These are phyloP conservation scores for Hippocampus comes DNA, from an alignment of 2,113 vertebrate genomes.

Conservation along the genomic window DNA sequence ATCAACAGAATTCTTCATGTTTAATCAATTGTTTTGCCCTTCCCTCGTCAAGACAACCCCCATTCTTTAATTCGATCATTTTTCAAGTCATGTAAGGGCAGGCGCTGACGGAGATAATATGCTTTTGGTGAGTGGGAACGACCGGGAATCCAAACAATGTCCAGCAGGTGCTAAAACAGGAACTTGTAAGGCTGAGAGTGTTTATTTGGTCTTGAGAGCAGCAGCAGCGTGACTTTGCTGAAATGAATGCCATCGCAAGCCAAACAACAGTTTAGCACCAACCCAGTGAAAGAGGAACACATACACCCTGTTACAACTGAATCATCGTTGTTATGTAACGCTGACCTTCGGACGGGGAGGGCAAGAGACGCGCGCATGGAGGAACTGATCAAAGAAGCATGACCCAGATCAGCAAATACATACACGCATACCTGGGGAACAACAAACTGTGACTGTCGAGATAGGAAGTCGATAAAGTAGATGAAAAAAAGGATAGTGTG, in stretches of 20 bases:
- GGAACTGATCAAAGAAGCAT: slow-evolving; percentile 42
- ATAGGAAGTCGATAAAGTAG: slow-evolving; percentile 3
- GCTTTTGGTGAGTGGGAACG: neutral
- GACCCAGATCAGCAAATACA: slow-evolving; percentile 55
- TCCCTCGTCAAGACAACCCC: neutral
- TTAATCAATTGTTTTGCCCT: neutral
- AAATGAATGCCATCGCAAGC: slow-evolving; percentile 13
- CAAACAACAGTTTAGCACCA: slow-evolving; percentile 42
- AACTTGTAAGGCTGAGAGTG: neutral
- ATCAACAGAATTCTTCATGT: neutral
- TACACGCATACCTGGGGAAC: slow-evolving; percentile 1
- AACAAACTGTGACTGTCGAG: neutral
- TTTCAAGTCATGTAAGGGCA: neutral
- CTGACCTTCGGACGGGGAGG: slow-evolving; percentile 36
- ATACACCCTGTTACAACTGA: slow-evolving; percentile 47
- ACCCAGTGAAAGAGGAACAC: slow-evolving; percentile 36
- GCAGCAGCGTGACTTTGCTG: slow-evolving; percentile 4
- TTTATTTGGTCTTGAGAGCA: slow-evolving; percentile 25
- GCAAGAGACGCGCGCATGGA: slow-evolving; percentile 30
- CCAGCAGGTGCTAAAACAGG: slow-evolving; percentile 15
- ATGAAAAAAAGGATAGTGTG: neutral
- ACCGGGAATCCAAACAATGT: neutral
- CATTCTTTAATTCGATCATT: neutral
- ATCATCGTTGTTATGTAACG: slow-evolving; percentile 64
- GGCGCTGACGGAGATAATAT: neutral